Conservation (phyloP, 2,113 vertebrate genomes). For the Albula goreensis region DNA sequence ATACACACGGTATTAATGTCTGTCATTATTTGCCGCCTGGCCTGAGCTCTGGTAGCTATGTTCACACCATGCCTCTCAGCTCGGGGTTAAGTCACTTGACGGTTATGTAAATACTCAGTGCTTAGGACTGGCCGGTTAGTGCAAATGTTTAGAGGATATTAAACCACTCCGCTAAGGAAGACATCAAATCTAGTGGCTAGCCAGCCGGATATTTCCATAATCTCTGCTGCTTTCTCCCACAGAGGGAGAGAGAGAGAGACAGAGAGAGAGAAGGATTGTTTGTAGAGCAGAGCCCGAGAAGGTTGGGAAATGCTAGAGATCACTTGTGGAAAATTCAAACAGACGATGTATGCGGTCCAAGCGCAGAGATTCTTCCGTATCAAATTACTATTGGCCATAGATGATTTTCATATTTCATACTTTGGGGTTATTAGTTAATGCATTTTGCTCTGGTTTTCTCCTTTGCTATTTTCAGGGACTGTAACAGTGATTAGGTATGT, state of each 20-base stretch:
- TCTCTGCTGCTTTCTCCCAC: background rate
- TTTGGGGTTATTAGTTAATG: background rate
- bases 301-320: background rate
- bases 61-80: background rate
- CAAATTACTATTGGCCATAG: background rate
- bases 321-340: background rate
- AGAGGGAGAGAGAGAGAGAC: background rate
- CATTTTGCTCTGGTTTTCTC: background rate
- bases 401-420: background rate
- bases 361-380: background rate
- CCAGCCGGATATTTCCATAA: constrained; percentile 1
- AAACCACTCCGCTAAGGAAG: constrained; percentile 20
- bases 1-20: background rate
- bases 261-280: background rate
- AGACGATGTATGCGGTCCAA: background rate
- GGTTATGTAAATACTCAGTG: background rate
- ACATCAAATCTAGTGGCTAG: constrained; percentile 1
- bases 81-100: background rate
- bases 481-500: background rate
- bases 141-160: constrained; percentile 19
- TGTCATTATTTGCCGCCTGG: background rate
- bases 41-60: background rate
- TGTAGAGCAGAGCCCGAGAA: background rate
- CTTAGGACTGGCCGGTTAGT: background rate
- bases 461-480: background rate